Percentiles rank a stretch among this genome's conserved stretches.
phyloP scores from a whole-genome alignment of 2,113 vertebrate species.

The Marcusenius ussheri region DNA sequence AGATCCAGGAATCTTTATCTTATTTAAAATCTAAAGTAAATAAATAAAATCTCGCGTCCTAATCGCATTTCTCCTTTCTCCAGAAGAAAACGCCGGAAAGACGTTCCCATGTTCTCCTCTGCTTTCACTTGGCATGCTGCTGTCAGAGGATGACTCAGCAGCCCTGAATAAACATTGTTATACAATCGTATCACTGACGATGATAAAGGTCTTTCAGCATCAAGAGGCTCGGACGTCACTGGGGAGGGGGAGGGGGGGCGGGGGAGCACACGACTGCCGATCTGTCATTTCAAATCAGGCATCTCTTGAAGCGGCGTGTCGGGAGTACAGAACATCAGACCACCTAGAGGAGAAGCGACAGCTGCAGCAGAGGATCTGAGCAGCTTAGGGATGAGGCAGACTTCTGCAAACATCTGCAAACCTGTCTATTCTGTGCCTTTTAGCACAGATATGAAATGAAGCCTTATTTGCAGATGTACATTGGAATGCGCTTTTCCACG shows the following conservation, averaged over 20 bases:
- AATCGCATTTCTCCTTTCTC: neutral
- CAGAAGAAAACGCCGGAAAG: neutral
- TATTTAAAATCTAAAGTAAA: neutral
- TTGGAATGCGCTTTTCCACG: neutral
- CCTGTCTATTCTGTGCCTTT: neutral
- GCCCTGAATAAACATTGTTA: slow-evolving; percentile 43
- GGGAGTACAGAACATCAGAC: neutral
- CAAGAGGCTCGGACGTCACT: slow-evolving; percentile 36
- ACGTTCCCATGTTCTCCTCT: neutral
- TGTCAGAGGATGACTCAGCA: neutral
- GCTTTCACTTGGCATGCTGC: neutral
- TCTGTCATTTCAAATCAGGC: slow-evolving; percentile 21
- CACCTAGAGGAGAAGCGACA: neutral
- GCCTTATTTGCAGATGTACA: neutral
- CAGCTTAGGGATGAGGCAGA: neutral
- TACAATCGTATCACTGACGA: slow-evolving; percentile 36
- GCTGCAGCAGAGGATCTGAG: neutral
- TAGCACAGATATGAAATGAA: neutral
- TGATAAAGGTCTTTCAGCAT: slow-evolving; percentile 43
- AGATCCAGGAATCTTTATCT: neutral
- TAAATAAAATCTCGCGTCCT: neutral
- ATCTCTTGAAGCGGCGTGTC: neutral
- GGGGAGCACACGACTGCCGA: neutral
- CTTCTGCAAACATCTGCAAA: neutral
- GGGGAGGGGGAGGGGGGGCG: slow-evolving; percentile 16